Evolutionary conservation across 2,797 vertebrate genomes (phyloP), one percentile per base, ranked within the genome.

Genomic region (Danio aesculapii): DNA sequence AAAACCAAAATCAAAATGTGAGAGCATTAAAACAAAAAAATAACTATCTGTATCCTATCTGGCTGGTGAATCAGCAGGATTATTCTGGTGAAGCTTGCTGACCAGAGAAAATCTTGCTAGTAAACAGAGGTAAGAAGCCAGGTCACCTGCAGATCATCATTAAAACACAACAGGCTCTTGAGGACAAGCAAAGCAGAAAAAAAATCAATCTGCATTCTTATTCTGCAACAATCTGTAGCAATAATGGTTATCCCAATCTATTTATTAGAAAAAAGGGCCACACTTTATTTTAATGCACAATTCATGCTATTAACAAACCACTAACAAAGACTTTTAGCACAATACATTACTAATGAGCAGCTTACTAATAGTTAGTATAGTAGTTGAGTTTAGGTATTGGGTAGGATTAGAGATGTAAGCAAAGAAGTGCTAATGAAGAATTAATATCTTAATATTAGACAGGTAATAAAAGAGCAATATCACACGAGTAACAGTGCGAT

Each of bases 71-170:
- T 68, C 17, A 50, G 46, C 46, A 50, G 8, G 19, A 13, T 68
- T 68, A 68, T 50, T 68, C 7, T 68, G 46, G 46, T 50, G 19
- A 68, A 50, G 46, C 17, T 49, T 67, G 64, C 46, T 49, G 12
- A 67, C 46, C 44, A 50, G 50, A 21, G 1, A 13, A 21, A 30
- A 49, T 49, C 46, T 67, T 49, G 11, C 17, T 67, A 3, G 11
- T 47, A 13, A 21, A 1, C 17, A 12, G 2, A 8, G 7, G 14
- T 58, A 58, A 17, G 16, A 53, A 2, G 9, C n/a, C 41, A 64
- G 16, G 41, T 64, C 8, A 64, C 16, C 41, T n/a, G 41, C 16
- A 43, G 13, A 43, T 13, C 59, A 62, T 11, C 75, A 57, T 59
- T 7, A 68, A 49, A n/a, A 63, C 59, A 50, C 13, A 63, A 43